Base-by-base conservation (phyloP, 2,113 vertebrate species). In the Paratilapia polleni region DNA sequence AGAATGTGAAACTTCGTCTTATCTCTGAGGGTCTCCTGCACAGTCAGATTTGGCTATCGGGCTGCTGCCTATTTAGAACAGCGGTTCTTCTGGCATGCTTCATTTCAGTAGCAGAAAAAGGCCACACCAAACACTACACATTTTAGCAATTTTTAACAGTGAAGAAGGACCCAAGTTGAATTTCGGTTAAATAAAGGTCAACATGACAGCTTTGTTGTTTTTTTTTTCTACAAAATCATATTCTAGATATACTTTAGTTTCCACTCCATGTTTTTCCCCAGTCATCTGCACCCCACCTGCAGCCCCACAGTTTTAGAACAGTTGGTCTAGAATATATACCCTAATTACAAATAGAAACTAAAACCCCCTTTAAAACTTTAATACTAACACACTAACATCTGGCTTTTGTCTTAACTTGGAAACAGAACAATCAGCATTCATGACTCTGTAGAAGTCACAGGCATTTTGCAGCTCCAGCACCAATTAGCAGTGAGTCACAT, bases 221-320 rank as follows among this genome's bases (percentile, higher is more conserved):
- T 8, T 36, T 36, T 36, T 36, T 36, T 8, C 34, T 36, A 8
- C 34, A 36, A 5, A 36, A 2, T 36, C 34, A 36, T 8, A 36
- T 36, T 36, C 8, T n/a, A n/a, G n/a, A 36, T 36, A 8, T 8
- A 36, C 6, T 8, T 36, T 36, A 36, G 34, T 36, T 36, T 36
- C n/a, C n/a, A 31, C 28, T 31, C 36, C 36, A 38, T 10, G 9
- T 8, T 68, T 15, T 0, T 15, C 62, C 63, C 36, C 15, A 36
- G 62, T 66, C 62, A 66, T 15, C 36, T 43, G 38, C 36, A 66
- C 38, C 41, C 63, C n/a, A 66, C 0, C 63, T 24, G n/a, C 62
- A 66, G 62, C 36, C 13, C 0, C 28, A 11, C 28, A 61, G 59
- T 61, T 36, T 2, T n/a, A 66, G 63, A 1, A 43, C 24, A 0